phyloP scores from a whole-genome alignment of 2,113 vertebrate species.

The Alligator sinensis region DNA sequence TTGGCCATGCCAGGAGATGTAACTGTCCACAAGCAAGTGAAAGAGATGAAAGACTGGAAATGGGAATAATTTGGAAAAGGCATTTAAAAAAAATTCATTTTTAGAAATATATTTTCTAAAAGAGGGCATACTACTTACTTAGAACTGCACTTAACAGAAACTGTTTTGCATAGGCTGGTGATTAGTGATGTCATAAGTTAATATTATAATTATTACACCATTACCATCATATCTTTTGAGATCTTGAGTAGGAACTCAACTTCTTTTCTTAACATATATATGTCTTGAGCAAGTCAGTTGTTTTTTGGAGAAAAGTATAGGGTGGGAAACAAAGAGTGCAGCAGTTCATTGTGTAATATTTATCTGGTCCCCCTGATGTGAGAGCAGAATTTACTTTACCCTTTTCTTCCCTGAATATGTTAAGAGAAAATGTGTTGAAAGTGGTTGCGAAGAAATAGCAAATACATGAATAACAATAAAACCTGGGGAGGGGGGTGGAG shows the following conservation, averaged over 20 bases:
- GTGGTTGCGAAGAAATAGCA: background rate
- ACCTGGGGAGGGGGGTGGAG: background rate
- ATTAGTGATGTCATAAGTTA: background rate
- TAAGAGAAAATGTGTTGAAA: background rate
- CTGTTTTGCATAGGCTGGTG: background rate
- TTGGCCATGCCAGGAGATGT: slow-evolving; percentile 12
- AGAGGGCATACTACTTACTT: slow-evolving; percentile 37
- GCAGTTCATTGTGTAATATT: background rate
- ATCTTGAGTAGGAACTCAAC: slow-evolving; percentile 24
- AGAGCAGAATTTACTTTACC: background rate
- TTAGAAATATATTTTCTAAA: slow-evolving; percentile 46
- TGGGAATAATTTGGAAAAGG: slow-evolving; percentile 35
- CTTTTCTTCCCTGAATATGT: background rate
- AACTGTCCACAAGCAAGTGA: slow-evolving; percentile 4
- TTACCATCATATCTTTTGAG: background rate
- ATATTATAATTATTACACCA: slow-evolving; percentile 15
- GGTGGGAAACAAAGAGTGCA: background rate
- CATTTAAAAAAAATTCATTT: slow-evolving; percentile 46
- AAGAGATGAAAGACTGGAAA: slow-evolving; percentile 26
- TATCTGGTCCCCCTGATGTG: background rate
- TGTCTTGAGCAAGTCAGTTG: background rate
- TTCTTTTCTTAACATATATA: slow-evolving; percentile 17
- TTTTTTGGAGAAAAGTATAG: background rate
- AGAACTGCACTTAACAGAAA: background rate
- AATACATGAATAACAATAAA: background rate